phyloP scores from a whole-genome alignment of 2,888 invertebrate genomes.

The Nomada goodeniana region DNA sequence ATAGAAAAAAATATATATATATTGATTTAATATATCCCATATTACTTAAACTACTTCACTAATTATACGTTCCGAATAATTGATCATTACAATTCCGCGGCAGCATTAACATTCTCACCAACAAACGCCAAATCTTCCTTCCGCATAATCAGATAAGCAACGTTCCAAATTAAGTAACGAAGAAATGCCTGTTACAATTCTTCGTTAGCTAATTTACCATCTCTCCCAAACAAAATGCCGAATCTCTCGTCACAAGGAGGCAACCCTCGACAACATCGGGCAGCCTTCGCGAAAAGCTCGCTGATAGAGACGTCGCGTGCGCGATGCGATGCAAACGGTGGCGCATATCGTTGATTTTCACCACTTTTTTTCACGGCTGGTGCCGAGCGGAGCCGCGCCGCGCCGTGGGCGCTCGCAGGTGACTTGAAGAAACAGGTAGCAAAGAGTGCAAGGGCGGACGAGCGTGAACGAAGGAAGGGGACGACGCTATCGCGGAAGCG shows the following conservation, averaged over 20 bases:
- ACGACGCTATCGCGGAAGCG: constrained; percentile 74
- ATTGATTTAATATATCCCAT: no score
- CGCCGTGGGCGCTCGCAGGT: constrained; percentile 23
- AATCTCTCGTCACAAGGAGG: no score
- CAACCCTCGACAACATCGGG: neutral
- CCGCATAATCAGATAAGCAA: no score
- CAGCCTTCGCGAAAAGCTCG: constrained; percentile 13
- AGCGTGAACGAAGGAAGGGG: constrained; percentile 8
- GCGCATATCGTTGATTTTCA: constrained; percentile 26
- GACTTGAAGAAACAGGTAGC: constrained; percentile 36
- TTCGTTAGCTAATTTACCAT: no score
- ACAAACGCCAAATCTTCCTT: no score
- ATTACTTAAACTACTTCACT: no score
- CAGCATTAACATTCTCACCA: no score
- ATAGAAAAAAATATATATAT: no score
- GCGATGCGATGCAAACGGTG: constrained; percentile 10
- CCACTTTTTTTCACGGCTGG: constrained; percentile 35
- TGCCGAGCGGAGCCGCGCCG: constrained; percentile 52
- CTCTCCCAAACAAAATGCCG: neutral
- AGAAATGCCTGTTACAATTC: neutral
- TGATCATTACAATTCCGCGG: no score
- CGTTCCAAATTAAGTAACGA: neutral
- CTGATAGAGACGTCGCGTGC: constrained; percentile 55
- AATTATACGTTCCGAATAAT: no score
- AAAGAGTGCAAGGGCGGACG: constrained; percentile 2